Conservation (phyloP, 2,113 vertebrate species). For the Calypte anna region DNA sequence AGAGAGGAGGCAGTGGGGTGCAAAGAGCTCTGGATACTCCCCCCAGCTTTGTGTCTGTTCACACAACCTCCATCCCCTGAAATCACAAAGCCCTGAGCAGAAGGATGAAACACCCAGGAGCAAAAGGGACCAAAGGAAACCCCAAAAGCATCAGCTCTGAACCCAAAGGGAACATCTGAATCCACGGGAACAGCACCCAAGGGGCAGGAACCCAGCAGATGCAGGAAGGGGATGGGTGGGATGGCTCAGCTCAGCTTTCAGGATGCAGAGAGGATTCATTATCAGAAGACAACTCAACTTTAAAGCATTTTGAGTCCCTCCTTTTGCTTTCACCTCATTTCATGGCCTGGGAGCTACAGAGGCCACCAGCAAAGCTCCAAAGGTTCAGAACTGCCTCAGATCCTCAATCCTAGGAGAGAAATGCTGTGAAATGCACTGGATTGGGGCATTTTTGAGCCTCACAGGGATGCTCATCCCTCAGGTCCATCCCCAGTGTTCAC, state of each 20-base stretch:
- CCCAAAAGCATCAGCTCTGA: background rate
- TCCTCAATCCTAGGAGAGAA: background rate
- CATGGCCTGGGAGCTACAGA: fast-evolving
- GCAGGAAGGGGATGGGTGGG: background rate
- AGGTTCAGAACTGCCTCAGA: background rate
- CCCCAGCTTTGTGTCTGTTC: background rate
- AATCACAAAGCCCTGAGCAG: background rate
- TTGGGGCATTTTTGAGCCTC: fast-evolving
- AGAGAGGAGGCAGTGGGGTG: background rate
- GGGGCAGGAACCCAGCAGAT: background rate
- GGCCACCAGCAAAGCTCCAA: background rate
- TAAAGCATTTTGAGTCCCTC: background rate
- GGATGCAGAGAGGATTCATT: background rate
- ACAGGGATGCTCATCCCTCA: fast-evolving
- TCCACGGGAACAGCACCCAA: fast-evolving
- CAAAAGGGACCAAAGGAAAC: background rate
- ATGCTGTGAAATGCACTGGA: fast-evolving
- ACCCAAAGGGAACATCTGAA: too few species aligned
- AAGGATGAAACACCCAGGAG: background rate
- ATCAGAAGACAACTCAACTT: background rate
- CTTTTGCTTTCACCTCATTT: background rate
- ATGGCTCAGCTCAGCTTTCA: background rate
- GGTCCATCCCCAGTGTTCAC: background rate
- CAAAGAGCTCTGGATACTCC: background rate
- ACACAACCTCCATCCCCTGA: background rate